A percentile compares a stretch with the other conserved stretches of the same genome.
These are phyloP conservation scores for Dasyornis broadbenti DNA, from an alignment of 2,113 vertebrate genomes.

Conservation along the genomic window DNA sequence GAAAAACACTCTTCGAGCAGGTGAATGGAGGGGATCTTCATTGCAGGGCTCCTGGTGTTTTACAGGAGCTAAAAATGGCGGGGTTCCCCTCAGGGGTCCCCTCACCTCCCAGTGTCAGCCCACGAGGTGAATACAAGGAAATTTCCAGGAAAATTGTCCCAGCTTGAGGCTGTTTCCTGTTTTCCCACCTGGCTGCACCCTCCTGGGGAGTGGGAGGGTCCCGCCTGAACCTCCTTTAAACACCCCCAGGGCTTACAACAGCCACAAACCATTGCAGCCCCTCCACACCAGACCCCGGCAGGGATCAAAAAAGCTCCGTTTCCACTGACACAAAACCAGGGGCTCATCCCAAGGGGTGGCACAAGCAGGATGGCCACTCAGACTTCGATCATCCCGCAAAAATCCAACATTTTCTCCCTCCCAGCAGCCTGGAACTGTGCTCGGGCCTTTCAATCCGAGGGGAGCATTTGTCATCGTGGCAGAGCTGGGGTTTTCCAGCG, in stretches of 20 bases:
- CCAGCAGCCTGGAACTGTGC: not conserved
- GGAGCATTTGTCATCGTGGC: not conserved
- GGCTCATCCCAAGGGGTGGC: not conserved
- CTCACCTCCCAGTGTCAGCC: not conserved
- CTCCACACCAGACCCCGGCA: not conserved
- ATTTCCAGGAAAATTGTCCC: not conserved
- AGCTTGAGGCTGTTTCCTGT: not conserved
- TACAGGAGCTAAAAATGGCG: not conserved
- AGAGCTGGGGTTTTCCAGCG: not conserved
- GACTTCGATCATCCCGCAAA: not conserved
- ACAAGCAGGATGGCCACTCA: not conserved
- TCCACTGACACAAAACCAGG: fast-evolving
- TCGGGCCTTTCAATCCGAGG: not conserved
- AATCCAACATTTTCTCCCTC: not conserved
- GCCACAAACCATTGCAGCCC: not conserved
- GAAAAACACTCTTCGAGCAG: not conserved
- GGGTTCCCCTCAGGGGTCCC: not conserved
- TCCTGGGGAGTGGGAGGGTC: not conserved
- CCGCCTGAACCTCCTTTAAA: not conserved
- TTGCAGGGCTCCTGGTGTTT: no score
- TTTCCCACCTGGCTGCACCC: not conserved
- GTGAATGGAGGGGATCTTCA: not conserved
- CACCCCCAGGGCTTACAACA: not conserved
- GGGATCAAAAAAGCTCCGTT: not conserved
- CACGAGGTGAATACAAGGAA: no score